These are phyloP conservation scores for Chouioia cunea DNA, from an alignment of 2,888 invertebrate species.

Conservation along the genomic window DNA sequence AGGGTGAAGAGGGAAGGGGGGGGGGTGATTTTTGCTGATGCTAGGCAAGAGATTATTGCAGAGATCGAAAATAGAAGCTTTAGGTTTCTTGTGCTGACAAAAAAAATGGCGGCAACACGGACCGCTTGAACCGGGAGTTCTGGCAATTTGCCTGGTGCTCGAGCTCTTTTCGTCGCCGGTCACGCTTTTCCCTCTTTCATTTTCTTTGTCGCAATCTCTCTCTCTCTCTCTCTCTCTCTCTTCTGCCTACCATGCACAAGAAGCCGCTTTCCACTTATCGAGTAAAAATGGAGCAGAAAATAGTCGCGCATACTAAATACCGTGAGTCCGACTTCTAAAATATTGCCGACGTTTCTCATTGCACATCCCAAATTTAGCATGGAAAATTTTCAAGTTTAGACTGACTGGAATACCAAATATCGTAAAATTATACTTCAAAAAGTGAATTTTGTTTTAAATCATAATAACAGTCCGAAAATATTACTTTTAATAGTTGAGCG, in stretches of 20 bases:
- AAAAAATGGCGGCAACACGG: conserved; percentile 19
- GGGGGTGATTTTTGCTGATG: too few relatives aligned
- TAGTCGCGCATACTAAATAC: background rate
- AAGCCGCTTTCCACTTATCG: conserved; percentile 37
- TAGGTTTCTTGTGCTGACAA: conserved; percentile 9
- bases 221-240: too few relatives aligned
- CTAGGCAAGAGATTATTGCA: conserved; percentile 31
- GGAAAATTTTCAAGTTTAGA: too few relatives aligned
- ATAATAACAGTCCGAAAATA: too few relatives aligned
- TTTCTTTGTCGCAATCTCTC: conserved; percentile 6
- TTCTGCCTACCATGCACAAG: too few relatives aligned
- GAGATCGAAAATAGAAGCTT: conserved; percentile 14
- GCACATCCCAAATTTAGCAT: too few relatives aligned
- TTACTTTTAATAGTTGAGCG: too few relatives aligned
- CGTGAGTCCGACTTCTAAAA: background rate
- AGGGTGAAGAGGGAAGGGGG: too few relatives aligned
- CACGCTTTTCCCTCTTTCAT: conserved; percentile 16
- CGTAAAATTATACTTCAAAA: too few relatives aligned
- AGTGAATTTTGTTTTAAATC: too few relatives aligned
- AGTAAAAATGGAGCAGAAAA: background rate
- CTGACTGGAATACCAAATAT: too few relatives aligned
- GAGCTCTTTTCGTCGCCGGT: conserved; percentile 22
- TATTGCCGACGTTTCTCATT: conserved; percentile 1
- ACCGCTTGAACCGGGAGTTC: background rate
- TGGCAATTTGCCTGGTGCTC: conserved; percentile 39